Evolutionary conservation across 2,797 vertebrate species (phyloP), one percentile per base, ranked within the genome.

Genomic region (Rhynchotus rufescens): DNA sequence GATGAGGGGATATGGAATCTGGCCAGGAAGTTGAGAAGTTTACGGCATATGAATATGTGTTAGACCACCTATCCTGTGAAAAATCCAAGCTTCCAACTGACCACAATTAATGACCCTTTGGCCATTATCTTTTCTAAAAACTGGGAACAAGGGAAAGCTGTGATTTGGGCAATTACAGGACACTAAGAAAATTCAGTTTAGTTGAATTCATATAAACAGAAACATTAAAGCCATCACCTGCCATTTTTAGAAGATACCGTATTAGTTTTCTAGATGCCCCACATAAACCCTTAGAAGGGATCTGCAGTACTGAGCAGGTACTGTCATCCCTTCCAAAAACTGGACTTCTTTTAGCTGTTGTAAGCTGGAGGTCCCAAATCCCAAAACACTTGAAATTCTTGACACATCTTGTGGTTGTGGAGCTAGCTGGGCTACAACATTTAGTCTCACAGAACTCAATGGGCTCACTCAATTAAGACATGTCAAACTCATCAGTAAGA

Each of bases 341-440:
- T 56, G 40, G 8, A 28, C 4, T 73, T 45, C 52, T 84, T 92
- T 34, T 30, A 91, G 7, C 12, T 75, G 7, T 26, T 20, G 12
- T 66, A 72, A 86, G 8, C 44, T 34, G 28, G 38, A 80, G 2
- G 21, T 61, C 52, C 13, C 66, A 76, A 44, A 75, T 64, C 40
- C 51, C 20, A 23, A 64, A 20, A 40, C 19, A 84, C 56, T 1
- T 40, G 51, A 78, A 84, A 82, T 72, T 21, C 78, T 76, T 8
- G 1, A 44, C 6, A 30, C 2, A 42, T 0, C 44, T 42, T 0
- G 0, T 3, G 30, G 56, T 88, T 17, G 28, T 62, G 51, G 47
- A 47, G 59, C 32, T 6, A 82, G 44, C 40, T 3, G 0, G 22
- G 44, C 20, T 71, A 25, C 26, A 62, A 42, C 34, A 13, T 19